Evolutionary conservation across 1,140 invertebrate genomes (phyloP).

Genomic region (Anadara kagoshimensis): DNA sequence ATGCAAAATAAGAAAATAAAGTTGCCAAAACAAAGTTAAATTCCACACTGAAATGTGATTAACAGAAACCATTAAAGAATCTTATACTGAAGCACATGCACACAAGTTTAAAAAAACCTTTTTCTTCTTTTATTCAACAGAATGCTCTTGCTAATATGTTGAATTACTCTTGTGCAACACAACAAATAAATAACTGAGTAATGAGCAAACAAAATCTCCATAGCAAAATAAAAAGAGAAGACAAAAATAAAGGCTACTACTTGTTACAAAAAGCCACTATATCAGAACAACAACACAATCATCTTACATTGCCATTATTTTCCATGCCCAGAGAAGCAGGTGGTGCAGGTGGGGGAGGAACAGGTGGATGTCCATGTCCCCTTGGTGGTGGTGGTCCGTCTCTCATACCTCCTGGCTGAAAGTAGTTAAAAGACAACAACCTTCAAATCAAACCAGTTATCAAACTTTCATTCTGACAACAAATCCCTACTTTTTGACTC

Average conservation of each 20-base stretch:
- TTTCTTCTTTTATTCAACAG: too few relatives aligned
- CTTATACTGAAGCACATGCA: too few relatives aligned
- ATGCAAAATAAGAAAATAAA: too few relatives aligned
- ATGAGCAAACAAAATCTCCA: neutral
- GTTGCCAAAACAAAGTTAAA: too few relatives aligned
- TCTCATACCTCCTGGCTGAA: slow-evolving; percentile 43
- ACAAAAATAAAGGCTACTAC: neutral
- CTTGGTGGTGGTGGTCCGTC: slow-evolving; percentile 15
- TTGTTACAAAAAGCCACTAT: neutral
- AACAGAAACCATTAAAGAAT: too few relatives aligned
- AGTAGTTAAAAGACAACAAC: slow-evolving; percentile 16
- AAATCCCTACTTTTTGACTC: neutral
- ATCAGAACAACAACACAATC: neutral
- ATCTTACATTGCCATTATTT: slow-evolving; percentile 38
- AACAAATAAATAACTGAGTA: too few relatives aligned
- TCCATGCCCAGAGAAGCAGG: slow-evolving; percentile 55
- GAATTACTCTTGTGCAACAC: too few relatives aligned
- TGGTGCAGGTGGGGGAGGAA: slow-evolving; percentile 64
- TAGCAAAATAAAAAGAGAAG: neutral
- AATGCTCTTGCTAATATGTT: too few relatives aligned
- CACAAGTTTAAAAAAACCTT: too few relatives aligned
- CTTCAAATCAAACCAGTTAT: neutral
- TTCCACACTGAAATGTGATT: too few relatives aligned
- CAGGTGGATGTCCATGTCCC: slow-evolving; percentile 47
- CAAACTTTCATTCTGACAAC: slow-evolving; percentile 1